Conservation (phyloP, 2,113 vertebrate species). For the Gambusia affinis region DNA sequence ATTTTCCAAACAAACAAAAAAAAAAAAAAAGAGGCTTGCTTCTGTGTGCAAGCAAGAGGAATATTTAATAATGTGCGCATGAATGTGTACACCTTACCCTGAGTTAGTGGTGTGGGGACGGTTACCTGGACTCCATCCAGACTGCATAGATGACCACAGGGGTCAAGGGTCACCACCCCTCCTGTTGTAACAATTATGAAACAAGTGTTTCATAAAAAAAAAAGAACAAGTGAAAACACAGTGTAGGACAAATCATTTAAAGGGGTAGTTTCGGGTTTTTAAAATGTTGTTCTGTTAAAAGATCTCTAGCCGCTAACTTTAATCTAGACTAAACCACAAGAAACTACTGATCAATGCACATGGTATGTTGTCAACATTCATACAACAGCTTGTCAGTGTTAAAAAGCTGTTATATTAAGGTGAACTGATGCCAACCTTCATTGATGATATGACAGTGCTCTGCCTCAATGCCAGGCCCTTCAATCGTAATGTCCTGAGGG, state of each 20-base stretch:
- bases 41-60: background rate
- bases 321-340: background rate
- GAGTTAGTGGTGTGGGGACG: slow-evolving; percentile 80
- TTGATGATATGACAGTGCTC: slow-evolving; percentile 83
- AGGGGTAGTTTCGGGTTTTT: background rate
- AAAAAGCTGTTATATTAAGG: background rate
- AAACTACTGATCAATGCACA: background rate
- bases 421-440: slow-evolving; percentile 65
- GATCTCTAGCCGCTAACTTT: too few relatives aligned
- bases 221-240: background rate
- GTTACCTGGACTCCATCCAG: slow-evolving; percentile 80
- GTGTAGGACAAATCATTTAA: background rate
- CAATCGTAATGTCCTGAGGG: slow-evolving; percentile 81
- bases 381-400: background rate
- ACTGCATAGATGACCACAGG: slow-evolving; percentile 82
- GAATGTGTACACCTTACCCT: slow-evolving; percentile 71
- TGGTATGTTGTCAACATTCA: background rate
- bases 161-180: slow-evolving; percentile 81
- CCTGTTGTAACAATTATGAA: slow-evolving; percentile 24
- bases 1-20: background rate
- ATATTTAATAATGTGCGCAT: background rate
- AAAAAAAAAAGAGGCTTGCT: too few relatives aligned
- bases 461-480: slow-evolving; percentile 79
- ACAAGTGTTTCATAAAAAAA: background rate
- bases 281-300: background rate